These are phyloP conservation scores for Indicator indicator DNA, from an alignment of 2,113 vertebrate species.

Conservation along the genomic window DNA sequence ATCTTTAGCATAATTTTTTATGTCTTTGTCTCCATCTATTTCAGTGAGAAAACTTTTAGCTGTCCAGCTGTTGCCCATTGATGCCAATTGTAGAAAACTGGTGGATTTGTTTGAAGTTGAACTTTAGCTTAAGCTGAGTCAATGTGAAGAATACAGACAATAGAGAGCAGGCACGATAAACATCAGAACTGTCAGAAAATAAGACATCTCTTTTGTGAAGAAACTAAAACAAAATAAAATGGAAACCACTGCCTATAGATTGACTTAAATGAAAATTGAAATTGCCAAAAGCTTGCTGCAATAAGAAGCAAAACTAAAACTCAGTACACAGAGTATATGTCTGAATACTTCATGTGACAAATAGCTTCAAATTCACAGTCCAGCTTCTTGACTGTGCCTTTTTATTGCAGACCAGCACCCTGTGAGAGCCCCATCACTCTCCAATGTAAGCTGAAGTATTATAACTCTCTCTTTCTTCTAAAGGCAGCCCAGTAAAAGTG, in stretches of 20 bases:
- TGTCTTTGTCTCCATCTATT: not conserved
- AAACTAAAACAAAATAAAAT: not conserved
- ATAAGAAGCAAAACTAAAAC: not conserved
- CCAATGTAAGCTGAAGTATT: not conserved
- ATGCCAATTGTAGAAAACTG: not conserved
- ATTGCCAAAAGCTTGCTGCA: not conserved
- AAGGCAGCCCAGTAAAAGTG: not conserved
- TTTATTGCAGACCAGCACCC: not conserved
- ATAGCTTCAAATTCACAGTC: not conserved
- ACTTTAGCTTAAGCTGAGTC: not conserved
- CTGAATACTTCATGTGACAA: not conserved
- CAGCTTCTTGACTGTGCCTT: not conserved
- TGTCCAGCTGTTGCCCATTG: not conserved
- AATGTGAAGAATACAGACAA: not conserved
- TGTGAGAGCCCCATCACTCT: not conserved
- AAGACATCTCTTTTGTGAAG: not conserved
- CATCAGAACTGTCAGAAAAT: not conserved
- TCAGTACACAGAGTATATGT: not conserved
- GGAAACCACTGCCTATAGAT: not conserved
- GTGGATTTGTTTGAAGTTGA: not conserved
- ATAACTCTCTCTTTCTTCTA: not conserved
- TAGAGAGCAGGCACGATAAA: not conserved
- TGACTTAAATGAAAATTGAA: not conserved
- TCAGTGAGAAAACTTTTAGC: not conserved
- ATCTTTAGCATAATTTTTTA: not conserved